phyloP scores from a whole-genome alignment of 2,888 invertebrate species.

The Limnephilus marmoratus region DNA sequence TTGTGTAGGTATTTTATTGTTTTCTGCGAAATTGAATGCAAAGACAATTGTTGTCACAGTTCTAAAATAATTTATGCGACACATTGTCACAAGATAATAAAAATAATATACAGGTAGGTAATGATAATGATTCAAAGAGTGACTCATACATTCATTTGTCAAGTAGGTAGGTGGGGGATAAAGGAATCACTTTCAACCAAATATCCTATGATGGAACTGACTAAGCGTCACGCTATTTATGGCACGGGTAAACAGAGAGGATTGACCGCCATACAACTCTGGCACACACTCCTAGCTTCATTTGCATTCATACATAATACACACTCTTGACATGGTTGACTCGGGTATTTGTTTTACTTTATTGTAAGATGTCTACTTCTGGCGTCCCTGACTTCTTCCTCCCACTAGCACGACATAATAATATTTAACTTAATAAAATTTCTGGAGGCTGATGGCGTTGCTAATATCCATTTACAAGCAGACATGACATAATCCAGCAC shows the following conservation, averaged over 20 bases:
- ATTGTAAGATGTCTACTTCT: not conserved
- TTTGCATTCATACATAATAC: no score
- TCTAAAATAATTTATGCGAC: not conserved
- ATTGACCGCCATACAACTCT: not conserved
- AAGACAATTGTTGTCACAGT: not conserved
- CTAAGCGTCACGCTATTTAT: not conserved
- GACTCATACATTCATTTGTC: not conserved
- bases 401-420: not conserved
- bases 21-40: not conserved
- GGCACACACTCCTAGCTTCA: not conserved
- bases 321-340: no score
- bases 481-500: not conserved
- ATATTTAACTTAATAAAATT: not conserved
- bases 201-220: not conserved
- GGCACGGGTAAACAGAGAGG: not conserved
- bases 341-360: not conserved
- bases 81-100: not conserved
- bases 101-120: not conserved
- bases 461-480: not conserved
- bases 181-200: not conserved
- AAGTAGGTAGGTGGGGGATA: not conserved
- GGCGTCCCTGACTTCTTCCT: not conserved
- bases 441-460: not conserved
- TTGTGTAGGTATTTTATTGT: not conserved
- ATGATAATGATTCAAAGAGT: not conserved